Conservation (phyloP, 2,113 vertebrate genomes). For the Morone chrysops region DNA sequence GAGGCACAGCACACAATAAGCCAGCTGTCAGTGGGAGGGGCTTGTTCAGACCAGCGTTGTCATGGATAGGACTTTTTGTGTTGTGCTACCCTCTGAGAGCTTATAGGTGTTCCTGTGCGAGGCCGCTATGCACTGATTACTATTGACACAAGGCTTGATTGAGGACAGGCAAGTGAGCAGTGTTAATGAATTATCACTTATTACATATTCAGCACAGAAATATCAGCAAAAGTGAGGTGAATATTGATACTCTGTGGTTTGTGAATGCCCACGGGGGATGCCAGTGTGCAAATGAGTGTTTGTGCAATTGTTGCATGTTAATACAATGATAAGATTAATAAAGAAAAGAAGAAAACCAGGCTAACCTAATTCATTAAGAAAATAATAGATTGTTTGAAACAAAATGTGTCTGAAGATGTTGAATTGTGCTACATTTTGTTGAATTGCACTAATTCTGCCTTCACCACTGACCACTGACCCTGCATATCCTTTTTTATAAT, state of each 20-base stretch:
- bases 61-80: constrained; percentile 71
- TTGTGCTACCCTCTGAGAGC: constrained; percentile 53
- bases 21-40: constrained; percentile 82
- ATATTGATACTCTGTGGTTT: constrained; percentile 20
- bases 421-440: not conserved
- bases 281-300: not conserved
- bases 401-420: not conserved
- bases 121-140: constrained; percentile 50
- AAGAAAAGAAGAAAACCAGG: not conserved
- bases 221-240: constrained; percentile 21
- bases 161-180: constrained; percentile 47
- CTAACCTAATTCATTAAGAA: not conserved
- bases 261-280: not conserved
- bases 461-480: not conserved
- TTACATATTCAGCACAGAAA: constrained; percentile 10
- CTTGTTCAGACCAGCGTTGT: constrained; percentile 63
- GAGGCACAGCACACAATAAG: constrained; percentile 75
- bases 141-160: constrained; percentile 67
- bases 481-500: not conserved
- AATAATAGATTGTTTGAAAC: not conserved
- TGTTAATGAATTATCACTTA: not conserved
- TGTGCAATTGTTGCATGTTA: constrained; percentile 10
- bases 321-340: not conserved
- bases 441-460: not conserved
- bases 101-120: constrained; percentile 52